Percentiles rank a stretch among this genome's conserved stretches.
Evolutionary conservation across 2,113 vertebrate species (phyloP).

Genomic region (Rhadina sibilatrix): DNA sequence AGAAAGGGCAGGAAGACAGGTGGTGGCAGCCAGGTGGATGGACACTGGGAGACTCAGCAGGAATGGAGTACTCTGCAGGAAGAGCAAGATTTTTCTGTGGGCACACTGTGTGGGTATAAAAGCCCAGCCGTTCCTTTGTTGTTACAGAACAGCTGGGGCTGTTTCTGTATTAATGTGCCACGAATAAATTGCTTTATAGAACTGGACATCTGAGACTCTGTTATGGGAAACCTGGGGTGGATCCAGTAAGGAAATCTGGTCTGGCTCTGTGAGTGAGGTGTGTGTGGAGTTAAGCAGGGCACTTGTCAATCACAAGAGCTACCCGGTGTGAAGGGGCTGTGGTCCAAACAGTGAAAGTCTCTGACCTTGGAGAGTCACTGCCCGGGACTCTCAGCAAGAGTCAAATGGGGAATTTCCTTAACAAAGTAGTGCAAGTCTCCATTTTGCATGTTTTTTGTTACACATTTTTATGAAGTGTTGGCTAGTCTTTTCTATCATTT

Average conservation of each 20-base stretch:
- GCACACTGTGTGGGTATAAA: background rate
- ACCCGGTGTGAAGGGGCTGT: accelerated
- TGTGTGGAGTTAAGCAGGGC: too few relatives aligned
- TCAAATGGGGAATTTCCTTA: background rate
- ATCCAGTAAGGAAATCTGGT: background rate
- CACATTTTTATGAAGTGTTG: background rate
- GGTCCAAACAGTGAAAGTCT: background rate
- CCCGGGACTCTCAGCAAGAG: background rate
- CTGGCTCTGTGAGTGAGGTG: background rate
- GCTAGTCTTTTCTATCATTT: background rate
- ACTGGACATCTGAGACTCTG: background rate
- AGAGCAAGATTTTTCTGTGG: background rate
- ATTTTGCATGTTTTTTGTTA: background rate
- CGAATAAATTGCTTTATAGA: background rate
- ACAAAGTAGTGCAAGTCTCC: background rate
- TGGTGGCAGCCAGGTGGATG: background rate
- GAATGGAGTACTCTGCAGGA: background rate
- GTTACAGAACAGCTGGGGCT: background rate
- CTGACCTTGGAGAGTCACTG: background rate
- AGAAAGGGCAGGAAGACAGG: background rate
- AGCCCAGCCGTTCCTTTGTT: accelerated
- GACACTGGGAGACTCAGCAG: background rate
- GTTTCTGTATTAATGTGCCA: background rate
- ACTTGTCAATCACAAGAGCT: background rate
- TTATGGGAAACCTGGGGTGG: background rate